Base-by-base conservation (phyloP, 2,113 vertebrate species). In the Mugil cephalus region DNA sequence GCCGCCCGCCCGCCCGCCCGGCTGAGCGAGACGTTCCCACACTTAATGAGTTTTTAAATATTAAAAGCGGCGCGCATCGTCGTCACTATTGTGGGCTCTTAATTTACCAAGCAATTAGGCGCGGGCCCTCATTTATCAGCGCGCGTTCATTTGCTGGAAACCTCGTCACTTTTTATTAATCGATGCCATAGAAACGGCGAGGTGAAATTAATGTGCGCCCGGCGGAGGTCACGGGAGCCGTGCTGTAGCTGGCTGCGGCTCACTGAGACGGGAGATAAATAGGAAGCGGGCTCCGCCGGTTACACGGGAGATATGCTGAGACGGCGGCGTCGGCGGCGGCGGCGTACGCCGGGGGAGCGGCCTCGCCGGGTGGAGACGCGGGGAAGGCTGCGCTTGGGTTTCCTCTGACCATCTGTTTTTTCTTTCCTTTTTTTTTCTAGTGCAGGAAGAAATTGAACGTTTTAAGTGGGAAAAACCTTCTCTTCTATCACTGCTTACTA, bases 41-140 rank as follows among this genome's bases (percentile, higher is more conserved):
- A 91, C 95, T 94, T 97, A 98, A 98, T 97, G 96, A 96, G 94
- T 96, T 97, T 97, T 97, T 96, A 97, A 97, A 97, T 97, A 98
- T 97, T 96, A 97, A 98, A 97, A 96, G 94, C 94, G 92, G 92
- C 95, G 90, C 95, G 91, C 93, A 93, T 95, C 95, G 94, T 94
- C 95, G 94, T 96, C 95, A 96, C 92, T 90, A 95, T 94, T 93
- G 93, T 96, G 95, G 98, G 96, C 94, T 97, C 96, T 97, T 98
- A 97, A 98, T 98, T 98, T 97, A 97, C 96, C 93, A 94, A 97
- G 96, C 96, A 97, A 98, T 98, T 98, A 98, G 97, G 95, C 95
- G 93, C 93, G 81, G 94, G 95, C 95, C 93, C 95, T 98, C 96
- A 97, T 98, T 97, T 95, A 98, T 98, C 97, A 98, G 95, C 93